These are phyloP conservation scores for Drosophila antonietae DNA, from an alignment of 2,888 invertebrate species.

Conservation along the genomic window DNA sequence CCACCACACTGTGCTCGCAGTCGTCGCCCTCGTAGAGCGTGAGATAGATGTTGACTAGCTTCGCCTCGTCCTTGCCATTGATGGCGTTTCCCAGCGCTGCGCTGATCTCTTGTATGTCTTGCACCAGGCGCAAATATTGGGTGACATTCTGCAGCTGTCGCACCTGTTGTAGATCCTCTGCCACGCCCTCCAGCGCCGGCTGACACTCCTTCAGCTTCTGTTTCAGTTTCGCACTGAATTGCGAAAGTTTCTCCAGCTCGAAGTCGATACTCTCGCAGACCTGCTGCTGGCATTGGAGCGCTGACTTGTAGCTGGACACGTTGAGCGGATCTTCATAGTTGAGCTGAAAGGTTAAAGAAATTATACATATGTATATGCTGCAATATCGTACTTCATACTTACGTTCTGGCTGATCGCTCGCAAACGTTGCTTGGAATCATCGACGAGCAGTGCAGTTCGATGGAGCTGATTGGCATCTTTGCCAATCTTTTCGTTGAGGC, in stretches of 20 bases:
- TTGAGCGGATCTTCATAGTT: slow-evolving; percentile 87
- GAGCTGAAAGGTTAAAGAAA: slow-evolving; percentile 85
- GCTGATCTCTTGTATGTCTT: slow-evolving; percentile 90
- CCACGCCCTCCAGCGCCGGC: slow-evolving; percentile 65
- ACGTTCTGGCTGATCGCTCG: slow-evolving; percentile 76
- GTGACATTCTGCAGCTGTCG: slow-evolving; percentile 86
- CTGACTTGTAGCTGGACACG: slow-evolving; percentile 88
- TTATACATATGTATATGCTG: neutral
- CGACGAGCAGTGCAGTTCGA: slow-evolving; percentile 85
- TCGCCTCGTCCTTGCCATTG: slow-evolving; percentile 82
- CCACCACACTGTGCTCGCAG: slow-evolving; percentile 82
- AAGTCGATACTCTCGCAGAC: slow-evolving; percentile 84
- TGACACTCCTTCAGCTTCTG: slow-evolving; percentile 86
- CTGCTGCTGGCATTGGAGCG: slow-evolving; percentile 87
- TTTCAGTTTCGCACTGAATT: slow-evolving; percentile 84
- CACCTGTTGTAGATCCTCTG: slow-evolving; percentile 85
- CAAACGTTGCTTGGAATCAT: slow-evolving; percentile 77
- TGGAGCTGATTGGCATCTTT: slow-evolving; percentile 86
- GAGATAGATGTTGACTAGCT: slow-evolving; percentile 82
- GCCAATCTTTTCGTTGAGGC: slow-evolving; percentile 86
- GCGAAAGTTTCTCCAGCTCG: slow-evolving; percentile 85
- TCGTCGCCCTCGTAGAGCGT: slow-evolving; percentile 82
- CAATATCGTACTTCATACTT: slow-evolving; percentile 4
- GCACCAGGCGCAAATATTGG: slow-evolving; percentile 89
- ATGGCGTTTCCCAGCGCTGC: slow-evolving; percentile 69